Conservation (phyloP, 2,113 vertebrate genomes). For the Noctilio leporinus region DNA sequence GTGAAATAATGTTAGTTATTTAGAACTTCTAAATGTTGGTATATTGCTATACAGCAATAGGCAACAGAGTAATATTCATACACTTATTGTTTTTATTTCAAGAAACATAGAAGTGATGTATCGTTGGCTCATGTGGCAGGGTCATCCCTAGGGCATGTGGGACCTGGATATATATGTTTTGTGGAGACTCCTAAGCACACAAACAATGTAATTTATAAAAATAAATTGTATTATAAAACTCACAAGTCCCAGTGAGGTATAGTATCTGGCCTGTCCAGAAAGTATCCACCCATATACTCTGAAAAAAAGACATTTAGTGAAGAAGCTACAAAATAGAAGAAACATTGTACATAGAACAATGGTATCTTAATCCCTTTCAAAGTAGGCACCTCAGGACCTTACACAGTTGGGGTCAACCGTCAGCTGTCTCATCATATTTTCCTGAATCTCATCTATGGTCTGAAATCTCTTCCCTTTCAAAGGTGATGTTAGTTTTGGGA, state of each 20-base stretch:
- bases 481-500: no score
- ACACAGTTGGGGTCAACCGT: no score
- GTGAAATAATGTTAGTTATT: background rate
- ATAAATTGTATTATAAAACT: background rate
- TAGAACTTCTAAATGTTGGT: background rate
- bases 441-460: no score
- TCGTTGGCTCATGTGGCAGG: background rate
- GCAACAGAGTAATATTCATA: background rate
- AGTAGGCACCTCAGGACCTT: no score
- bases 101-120: background rate
- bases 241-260: background rate
- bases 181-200: background rate
- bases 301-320: no score
- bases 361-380: no score
- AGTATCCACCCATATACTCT: no score
- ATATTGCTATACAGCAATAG: background rate
- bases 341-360: no score
- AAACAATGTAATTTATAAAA: background rate
- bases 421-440: no score
- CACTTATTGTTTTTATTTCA: background rate
- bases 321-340: no score
- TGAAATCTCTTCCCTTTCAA: no score
- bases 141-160: background rate
- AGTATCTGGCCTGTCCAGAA: no score
- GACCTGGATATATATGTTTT: background rate